Conservation (phyloP, 2,797 vertebrate genomes). For the Cottoperca gobio region DNA sequence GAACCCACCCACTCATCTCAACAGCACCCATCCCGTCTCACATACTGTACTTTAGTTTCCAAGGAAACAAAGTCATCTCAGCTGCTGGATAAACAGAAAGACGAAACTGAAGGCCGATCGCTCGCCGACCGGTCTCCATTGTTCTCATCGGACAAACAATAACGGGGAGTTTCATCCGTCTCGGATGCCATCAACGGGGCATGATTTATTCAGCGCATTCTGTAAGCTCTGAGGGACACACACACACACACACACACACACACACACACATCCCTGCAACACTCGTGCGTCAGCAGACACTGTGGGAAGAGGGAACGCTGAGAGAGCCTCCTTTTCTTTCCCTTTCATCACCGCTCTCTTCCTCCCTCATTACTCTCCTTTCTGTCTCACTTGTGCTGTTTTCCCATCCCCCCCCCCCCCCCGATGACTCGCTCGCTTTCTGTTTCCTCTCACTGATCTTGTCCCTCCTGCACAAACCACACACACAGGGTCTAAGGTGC, state of each 20-base stretch:
- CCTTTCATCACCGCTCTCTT: constrained; percentile 36
- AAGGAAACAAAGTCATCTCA: constrained; percentile 53
- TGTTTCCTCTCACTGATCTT: constrained; percentile 2
- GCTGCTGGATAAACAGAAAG: constrained; percentile 5
- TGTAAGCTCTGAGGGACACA: constrained; percentile 13
- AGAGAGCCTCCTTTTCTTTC: constrained; percentile 32
- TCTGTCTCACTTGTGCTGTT: neutral
- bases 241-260: neutral
- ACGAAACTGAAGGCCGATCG: constrained; percentile 11
- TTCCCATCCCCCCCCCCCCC: constrained; percentile 9
- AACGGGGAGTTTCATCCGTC: constrained; percentile 17
- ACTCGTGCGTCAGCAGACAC: constrained; percentile 16
- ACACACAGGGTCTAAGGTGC: constrained; percentile 59
- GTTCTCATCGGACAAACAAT: constrained; percentile 40
- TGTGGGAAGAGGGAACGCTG: constrained; percentile 6
- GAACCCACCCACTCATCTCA: constrained; percentile 54
- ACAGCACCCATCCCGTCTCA: constrained; percentile 16
- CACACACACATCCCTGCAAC: constrained; percentile 33
- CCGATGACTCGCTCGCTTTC: neutral
- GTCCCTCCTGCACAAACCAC: constrained; percentile 2
- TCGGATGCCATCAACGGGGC: constrained; percentile 9
- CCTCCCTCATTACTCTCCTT: constrained; percentile 44
- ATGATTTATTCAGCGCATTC: constrained; percentile 51
- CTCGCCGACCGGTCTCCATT: constrained; percentile 6
- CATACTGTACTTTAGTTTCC: constrained; percentile 42